Evolutionary conservation across 1,140 invertebrate species (phyloP).

Genomic region (Theocolax elegans): DNA sequence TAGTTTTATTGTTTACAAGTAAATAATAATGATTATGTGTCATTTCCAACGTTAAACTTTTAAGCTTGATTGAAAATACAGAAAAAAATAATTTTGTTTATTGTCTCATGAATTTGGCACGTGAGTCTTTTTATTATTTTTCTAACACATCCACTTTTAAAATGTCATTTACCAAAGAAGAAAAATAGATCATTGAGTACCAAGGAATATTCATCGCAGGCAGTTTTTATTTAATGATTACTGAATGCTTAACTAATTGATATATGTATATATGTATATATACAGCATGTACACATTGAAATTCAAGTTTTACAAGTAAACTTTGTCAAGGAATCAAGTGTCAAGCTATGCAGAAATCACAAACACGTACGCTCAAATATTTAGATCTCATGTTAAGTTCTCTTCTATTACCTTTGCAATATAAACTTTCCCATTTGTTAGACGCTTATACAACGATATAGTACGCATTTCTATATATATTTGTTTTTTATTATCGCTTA

Average conservation of each 20-base stretch:
- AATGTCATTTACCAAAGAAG: too few relatives aligned
- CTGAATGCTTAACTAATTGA: slow-evolving; percentile 30
- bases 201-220: slow-evolving; percentile 48
- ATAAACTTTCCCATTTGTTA: slow-evolving; percentile 15
- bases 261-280: too few relatives aligned
- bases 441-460: slow-evolving; percentile 5
- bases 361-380: slow-evolving; percentile 9
- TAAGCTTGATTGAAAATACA: neutral
- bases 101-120: slow-evolving; percentile 58
- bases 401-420: neutral
- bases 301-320: slow-evolving; percentile 26
- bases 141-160: neutral
- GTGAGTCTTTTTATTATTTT: slow-evolving; percentile 33
- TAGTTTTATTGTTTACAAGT: neutral
- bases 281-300: slow-evolving; percentile 39
- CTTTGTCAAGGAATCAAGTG: slow-evolving; percentile 4
- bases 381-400: slow-evolving; percentile 12
- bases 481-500: too few relatives aligned
- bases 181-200: slow-evolving; percentile 11
- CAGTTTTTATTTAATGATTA: slow-evolving; percentile 46
- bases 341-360: slow-evolving; percentile 15
- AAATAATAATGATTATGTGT: neutral
- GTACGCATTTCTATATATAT: neutral
- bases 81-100: slow-evolving; percentile 45
- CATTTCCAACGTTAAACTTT: neutral